A percentile compares a stretch with the other conserved stretches of the same genome.
Conservation (phyloP, 2,113 vertebrate genomes). For the Tragulus kanchil region DNA sequence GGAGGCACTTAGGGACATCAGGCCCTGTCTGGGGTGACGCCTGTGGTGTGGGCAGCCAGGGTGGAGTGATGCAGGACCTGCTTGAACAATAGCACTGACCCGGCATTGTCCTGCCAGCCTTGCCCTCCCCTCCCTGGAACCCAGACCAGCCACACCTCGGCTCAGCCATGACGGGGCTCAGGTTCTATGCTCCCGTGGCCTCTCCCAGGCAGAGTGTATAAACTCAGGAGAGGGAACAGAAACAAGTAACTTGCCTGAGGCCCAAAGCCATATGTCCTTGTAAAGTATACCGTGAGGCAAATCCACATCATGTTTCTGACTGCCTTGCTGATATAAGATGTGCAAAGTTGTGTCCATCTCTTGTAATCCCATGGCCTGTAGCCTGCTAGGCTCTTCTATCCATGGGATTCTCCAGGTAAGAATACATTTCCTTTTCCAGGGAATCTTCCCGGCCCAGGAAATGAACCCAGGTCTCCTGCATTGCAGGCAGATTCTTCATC, state of each 20-base stretch:
- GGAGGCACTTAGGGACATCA: too few relatives aligned
- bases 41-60: neutral
- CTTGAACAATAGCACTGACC: neutral
- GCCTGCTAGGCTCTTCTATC: too few relatives aligned
- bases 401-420: too few relatives aligned
- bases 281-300: neutral
- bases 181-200: neutral
- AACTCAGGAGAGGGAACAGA: neutral
- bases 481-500: too few relatives aligned
- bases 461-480: too few relatives aligned
- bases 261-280: neutral
- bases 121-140: neutral
- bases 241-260: neutral
- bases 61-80: neutral
- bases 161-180: neutral
- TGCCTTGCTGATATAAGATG: neutral
- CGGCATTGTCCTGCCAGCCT: neutral
- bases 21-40: neutral
- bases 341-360: too few relatives aligned
- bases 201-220: neutral
- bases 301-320: neutral
- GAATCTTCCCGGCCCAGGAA: too few relatives aligned
- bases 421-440: too few relatives aligned
- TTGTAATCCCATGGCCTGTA: too few relatives aligned
- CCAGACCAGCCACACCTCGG: neutral